Conservation (phyloP, 2,888 invertebrate species). For the Apodemia mormo region DNA sequence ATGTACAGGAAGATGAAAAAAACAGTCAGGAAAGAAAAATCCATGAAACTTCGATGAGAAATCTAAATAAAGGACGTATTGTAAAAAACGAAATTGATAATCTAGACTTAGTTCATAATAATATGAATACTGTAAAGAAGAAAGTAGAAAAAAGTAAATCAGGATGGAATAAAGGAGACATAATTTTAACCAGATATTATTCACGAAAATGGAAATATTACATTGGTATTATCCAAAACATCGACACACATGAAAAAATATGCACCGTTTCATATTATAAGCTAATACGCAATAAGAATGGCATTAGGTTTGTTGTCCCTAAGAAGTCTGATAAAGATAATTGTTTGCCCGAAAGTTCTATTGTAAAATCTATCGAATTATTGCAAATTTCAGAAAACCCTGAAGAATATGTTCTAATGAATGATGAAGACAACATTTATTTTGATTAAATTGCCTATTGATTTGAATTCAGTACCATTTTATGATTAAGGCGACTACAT, state of each 20-base stretch:
- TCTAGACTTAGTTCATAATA: too few relatives aligned
- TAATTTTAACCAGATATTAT: constrained; percentile 2
- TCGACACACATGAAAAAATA: not conserved
- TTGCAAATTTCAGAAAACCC: constrained; percentile 33
- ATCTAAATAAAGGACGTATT: too few relatives aligned
- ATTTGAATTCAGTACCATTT: too few relatives aligned
- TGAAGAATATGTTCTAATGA: constrained; percentile 30
- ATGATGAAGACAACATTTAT: constrained; percentile 5
- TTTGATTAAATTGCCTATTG: too few relatives aligned
- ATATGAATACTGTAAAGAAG: too few relatives aligned
- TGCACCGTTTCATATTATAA: not conserved
- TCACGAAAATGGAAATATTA: constrained; percentile 1
- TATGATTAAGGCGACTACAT: too few relatives aligned
- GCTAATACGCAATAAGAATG: not conserved
- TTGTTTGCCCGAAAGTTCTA: constrained; percentile 32
- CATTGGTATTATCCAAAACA: not conserved
- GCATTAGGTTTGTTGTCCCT: constrained; percentile 27
- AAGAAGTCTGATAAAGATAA: constrained; percentile 32
- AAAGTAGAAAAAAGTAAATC: too few relatives aligned
- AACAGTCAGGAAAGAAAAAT: too few relatives aligned
- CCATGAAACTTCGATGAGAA: too few relatives aligned
- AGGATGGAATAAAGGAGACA: constrained; percentile 1
- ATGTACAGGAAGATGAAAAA: too few relatives aligned
- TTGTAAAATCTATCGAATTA: constrained; percentile 33
- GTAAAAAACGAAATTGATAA: too few relatives aligned